Evolutionary conservation across 1,140 invertebrate genomes (phyloP).

Genomic region (Sitophilus oryzae): DNA sequence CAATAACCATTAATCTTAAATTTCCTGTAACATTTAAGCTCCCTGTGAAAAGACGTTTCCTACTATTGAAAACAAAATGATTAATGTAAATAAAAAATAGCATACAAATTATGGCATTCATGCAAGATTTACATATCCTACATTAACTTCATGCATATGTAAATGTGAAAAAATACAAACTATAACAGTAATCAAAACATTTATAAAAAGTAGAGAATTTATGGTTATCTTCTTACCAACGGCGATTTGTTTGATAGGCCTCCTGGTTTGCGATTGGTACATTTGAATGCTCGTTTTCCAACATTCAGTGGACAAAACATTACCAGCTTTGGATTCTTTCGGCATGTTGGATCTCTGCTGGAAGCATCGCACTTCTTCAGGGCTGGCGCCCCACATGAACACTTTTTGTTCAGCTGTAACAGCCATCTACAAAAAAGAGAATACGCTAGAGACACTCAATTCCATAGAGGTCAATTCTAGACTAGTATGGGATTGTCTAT

Average conservation of each 20-base stretch:
- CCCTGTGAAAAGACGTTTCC: too few species aligned
- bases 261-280: conserved; percentile 32
- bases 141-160: too few species aligned
- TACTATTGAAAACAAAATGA: too few species aligned
- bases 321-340: conserved; percentile 25
- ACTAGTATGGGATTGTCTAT: too few species aligned
- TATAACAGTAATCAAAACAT: background rate
- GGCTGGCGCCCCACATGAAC: conserved; percentile 73
- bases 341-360: conserved; percentile 37
- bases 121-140: too few species aligned
- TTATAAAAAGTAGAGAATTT: background rate
- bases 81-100: too few species aligned
- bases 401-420: conserved; percentile 61
- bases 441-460: too few species aligned
- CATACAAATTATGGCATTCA: too few species aligned
- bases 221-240: conserved; percentile 38
- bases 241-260: conserved; percentile 38
- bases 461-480: too few species aligned
- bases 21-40: too few species aligned
- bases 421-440: conserved; percentile 68
- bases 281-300: conserved; percentile 37
- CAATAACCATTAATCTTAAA: too few species aligned
- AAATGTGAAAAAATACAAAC: too few species aligned
- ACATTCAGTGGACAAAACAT: conserved; percentile 25
- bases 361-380: conserved; percentile 60